Conservation (phyloP, 1,140 invertebrate genomes). For the Drosophila sp. region DNA sequence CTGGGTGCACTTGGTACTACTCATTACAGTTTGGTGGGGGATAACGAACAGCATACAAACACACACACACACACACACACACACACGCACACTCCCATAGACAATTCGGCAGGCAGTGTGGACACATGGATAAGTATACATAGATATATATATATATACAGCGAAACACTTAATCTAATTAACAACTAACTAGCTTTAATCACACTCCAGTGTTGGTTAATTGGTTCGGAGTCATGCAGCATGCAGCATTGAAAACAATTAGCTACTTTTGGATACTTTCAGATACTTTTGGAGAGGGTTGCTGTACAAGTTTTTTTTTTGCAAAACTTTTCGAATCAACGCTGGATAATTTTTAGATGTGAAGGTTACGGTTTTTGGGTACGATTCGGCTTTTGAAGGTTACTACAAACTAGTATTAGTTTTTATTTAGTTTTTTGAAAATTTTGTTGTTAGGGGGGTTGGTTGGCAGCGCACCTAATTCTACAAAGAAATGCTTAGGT, state of each 20-base stretch:
- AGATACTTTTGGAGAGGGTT: constrained; percentile 28
- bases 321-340: constrained; percentile 48
- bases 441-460: constrained; percentile 32
- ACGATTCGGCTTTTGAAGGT: constrained; percentile 22
- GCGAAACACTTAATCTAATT: constrained; percentile 35
- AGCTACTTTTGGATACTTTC: constrained; percentile 34
- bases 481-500: constrained; percentile 31
- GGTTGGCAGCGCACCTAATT: constrained; percentile 40
- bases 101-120: neutral
- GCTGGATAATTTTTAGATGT: constrained; percentile 41
- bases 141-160: constrained; percentile 6
- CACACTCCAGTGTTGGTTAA: constrained; percentile 16
- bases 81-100: constrained; percentile 7
- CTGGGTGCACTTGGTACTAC: constrained; percentile 70
- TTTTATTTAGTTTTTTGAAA: constrained; percentile 35
- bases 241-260: constrained; percentile 48
- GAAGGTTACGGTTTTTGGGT: constrained; percentile 32
- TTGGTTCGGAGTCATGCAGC: constrained; percentile 36
- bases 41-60: constrained; percentile 6
- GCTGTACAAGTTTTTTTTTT: constrained; percentile 34
- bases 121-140: constrained; percentile 16
- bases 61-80: constrained; percentile 17
- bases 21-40: constrained; percentile 24
- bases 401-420: constrained; percentile 61
- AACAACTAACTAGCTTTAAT: constrained; percentile 38